Conservation (phyloP, 2,113 vertebrate species). For the Grallaria varia region DNA sequence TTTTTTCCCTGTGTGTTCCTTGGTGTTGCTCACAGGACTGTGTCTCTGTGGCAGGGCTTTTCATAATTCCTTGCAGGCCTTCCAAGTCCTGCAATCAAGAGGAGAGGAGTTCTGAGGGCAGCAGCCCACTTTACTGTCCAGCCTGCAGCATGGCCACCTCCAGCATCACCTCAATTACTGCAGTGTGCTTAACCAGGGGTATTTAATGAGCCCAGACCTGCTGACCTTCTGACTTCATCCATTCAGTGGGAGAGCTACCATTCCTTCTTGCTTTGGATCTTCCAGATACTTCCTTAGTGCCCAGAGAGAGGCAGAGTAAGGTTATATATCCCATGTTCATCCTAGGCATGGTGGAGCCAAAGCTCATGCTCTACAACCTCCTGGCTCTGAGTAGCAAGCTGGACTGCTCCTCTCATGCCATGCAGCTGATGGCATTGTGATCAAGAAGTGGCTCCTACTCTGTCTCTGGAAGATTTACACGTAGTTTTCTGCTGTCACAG, state of each 20-base stretch:
- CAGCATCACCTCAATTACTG: not conserved
- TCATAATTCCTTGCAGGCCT: not conserved
- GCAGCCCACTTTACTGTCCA: not conserved
- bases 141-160: not conserved
- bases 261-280: not conserved
- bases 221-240: not conserved
- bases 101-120: not conserved
- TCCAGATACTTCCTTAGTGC: not conserved
- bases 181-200: fast-evolving
- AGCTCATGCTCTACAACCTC: not conserved
- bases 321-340: not conserved
- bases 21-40: fast-evolving
- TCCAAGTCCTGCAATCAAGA: not conserved
- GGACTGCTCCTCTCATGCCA: fast-evolving
- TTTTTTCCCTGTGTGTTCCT: not conserved
- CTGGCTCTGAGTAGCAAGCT: not conserved
- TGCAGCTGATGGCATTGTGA: not conserved
- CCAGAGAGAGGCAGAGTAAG: not conserved
- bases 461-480: not conserved
- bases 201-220: not conserved
- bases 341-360: not conserved
- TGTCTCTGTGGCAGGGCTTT: not conserved
- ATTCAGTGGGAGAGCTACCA: not conserved
- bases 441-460: not conserved
- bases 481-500: not conserved